phyloP scores from a whole-genome alignment of 2,888 invertebrate genomes.

The Autographa pulchrina region DNA sequence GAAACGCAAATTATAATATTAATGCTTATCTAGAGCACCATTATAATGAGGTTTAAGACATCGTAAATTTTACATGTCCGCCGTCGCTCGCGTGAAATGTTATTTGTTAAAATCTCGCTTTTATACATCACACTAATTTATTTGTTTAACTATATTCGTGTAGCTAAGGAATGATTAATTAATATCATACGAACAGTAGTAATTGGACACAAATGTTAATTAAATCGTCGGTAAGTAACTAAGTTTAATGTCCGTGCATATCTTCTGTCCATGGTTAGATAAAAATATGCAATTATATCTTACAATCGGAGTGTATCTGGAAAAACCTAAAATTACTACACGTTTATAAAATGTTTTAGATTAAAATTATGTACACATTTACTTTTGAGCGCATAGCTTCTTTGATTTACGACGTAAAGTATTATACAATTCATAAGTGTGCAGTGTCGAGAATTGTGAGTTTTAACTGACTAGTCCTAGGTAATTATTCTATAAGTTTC shows the following conservation, averaged over 20 bases:
- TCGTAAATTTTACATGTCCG: conserved; percentile 21
- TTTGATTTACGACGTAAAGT: background rate
- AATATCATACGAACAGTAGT: conserved; percentile 33
- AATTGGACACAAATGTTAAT: conserved; percentile 47
- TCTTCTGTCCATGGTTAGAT: background rate
- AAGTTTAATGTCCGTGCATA: conserved; percentile 32
- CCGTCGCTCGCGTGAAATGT: conserved; percentile 15
- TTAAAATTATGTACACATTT: background rate
- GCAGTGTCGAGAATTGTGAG: background rate
- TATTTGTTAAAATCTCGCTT: conserved; percentile 34
- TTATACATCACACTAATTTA: conserved; percentile 33
- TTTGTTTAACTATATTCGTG: conserved; percentile 26
- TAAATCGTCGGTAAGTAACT: conserved; percentile 33
- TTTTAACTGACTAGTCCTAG: too few species aligned
- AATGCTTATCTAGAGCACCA: conserved; percentile 5
- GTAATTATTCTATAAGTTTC: too few species aligned
- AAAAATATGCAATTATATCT: conserved; percentile 15
- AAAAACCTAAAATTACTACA: conserved; percentile 5
- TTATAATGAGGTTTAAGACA: conserved; percentile 19
- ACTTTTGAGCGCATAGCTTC: background rate
- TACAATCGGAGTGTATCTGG: conserved; percentile 3
- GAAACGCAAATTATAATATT: background rate
- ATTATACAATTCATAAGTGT: background rate
- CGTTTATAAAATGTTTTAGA: background rate
- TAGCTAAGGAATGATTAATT: conserved; percentile 52